A percentile compares a stretch with the other conserved stretches of the same genome.
phyloP scores from a whole-genome alignment of 2,797 vertebrate species.

The Euphonia xanthogaster region DNA sequence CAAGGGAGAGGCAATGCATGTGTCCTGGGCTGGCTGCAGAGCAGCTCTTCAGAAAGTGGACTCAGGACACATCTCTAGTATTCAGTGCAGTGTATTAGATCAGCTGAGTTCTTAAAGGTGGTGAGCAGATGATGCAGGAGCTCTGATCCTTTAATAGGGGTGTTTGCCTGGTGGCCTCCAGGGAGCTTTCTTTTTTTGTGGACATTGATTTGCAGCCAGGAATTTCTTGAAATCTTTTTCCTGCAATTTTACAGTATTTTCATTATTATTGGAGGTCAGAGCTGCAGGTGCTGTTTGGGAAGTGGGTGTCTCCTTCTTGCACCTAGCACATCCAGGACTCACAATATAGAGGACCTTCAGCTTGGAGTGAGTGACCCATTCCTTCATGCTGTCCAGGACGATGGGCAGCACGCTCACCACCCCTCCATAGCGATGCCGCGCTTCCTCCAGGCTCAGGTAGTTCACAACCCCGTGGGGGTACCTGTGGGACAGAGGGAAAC shows the following conservation, averaged over 20 bases:
- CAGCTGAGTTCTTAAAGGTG: neutral
- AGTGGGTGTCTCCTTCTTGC: neutral
- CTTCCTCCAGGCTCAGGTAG: constrained; percentile 80
- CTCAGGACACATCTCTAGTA: neutral
- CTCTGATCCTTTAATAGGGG: constrained; percentile 9
- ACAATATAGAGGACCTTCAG: neutral
- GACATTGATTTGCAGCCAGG: neutral
- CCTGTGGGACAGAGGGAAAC: constrained; percentile 43
- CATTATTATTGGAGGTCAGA: neutral
- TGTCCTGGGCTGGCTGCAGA: neutral
- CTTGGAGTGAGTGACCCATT: constrained; percentile 64
- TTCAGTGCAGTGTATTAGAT: neutral
- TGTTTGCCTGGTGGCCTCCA: constrained; percentile 80
- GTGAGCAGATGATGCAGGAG: neutral
- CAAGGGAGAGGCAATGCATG: neutral
- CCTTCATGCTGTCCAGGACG: constrained; percentile 72
- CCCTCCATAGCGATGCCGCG: constrained; percentile 77
- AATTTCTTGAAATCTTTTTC: neutral
- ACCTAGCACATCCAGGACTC: constrained; percentile 24
- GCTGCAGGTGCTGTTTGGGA: neutral
- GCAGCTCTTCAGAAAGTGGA: neutral
- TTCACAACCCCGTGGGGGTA: constrained; percentile 81
- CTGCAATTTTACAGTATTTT: neutral
- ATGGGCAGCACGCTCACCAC: constrained; percentile 83
- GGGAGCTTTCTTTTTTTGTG: constrained; percentile 60